Evolutionary conservation across 2,113 vertebrate species (phyloP), one percentile per base, ranked within the genome.

Genomic region (Lucifuga dentata): DNA sequence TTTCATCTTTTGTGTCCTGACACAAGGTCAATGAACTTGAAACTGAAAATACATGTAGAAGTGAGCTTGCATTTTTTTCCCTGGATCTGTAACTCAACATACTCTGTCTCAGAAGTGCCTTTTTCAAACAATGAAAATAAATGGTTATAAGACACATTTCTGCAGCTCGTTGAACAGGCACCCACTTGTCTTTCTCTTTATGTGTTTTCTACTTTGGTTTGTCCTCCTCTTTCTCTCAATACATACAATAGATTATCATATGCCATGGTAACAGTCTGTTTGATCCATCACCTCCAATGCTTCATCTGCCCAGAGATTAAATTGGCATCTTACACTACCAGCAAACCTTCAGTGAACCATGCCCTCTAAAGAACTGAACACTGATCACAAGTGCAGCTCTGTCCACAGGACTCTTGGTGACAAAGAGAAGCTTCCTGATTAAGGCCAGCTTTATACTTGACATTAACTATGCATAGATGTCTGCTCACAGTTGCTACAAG

Each of bases 391-490:
- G 36, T 46, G 62, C 41, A 70, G 29, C 60, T 60, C 39, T 5
- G 41, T 50, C 33, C 24, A 26, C n/a, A 10, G 15, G 17, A 11
- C 20, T 44, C 60, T 44, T 10, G 0, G 13, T 53, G 40, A 50
- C 53, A 33, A 21, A 66, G 13, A 38, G 64, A 71, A 68, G 69
- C 51, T n/a, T 52, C 56, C 55, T 63, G 68, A 69, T 45, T 29
- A 77, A n/a, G n/a, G n/a, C n/a, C n/a, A n/a, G n/a, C n/a, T n/a
- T n/a, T n/a, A n/a, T n/a, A n/a, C n/a, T n/a, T n/a, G n/a, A n/a
- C n/a, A n/a, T n/a, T n/a, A n/a, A n/a, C n/a, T n/a, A n/a, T n/a
- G n/a, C n/a, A n/a, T n/a, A n/a, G n/a, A n/a, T n/a, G n/a, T n/a
- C n/a, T n/a, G n/a, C n/a, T n/a, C n/a, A n/a, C n/a, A n/a, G n/a